phyloP scores from a whole-genome alignment of 2,888 invertebrate genomes.

The Hymenopus coronatus region DNA sequence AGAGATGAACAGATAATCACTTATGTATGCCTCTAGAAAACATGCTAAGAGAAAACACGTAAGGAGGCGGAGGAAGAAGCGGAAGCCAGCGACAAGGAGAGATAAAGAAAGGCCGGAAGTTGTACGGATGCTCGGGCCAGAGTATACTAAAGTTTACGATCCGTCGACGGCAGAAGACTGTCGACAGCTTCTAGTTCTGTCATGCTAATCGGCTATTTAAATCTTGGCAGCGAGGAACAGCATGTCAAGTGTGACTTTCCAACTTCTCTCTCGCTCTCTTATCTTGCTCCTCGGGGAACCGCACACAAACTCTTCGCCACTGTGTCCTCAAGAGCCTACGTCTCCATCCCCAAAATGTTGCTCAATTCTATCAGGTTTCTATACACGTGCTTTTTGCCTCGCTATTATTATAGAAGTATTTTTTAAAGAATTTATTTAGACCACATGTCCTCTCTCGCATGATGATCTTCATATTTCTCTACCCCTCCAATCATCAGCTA shows the following conservation, averaged over 20 bases:
- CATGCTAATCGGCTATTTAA: not conserved
- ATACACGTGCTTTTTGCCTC: too few relatives aligned
- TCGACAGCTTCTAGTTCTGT: not conserved
- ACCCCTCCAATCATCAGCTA: too few relatives aligned
- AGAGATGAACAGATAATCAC: too few relatives aligned
- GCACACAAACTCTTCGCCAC: not conserved
- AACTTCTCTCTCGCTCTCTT: not conserved
- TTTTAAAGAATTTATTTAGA: too few relatives aligned
- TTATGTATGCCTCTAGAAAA: not conserved
- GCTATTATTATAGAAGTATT: too few relatives aligned
- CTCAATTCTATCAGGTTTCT: too few relatives aligned
- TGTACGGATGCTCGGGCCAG: not conserved
- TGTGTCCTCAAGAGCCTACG: not conserved
- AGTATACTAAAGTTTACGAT: not conserved
- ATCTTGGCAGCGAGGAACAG: not conserved
- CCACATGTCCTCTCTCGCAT: too few relatives aligned
- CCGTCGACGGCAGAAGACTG: not conserved
- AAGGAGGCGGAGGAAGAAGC: not conserved
- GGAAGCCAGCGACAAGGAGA: not conserved
- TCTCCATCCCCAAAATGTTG: too few relatives aligned
- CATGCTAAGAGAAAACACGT: not conserved
- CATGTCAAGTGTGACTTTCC: not conserved
- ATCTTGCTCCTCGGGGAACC: not conserved
- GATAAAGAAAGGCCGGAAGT: not conserved
- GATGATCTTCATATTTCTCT: too few relatives aligned